A percentile compares a stretch with the other conserved stretches of the same genome.
Evolutionary conservation across 1,140 invertebrate genomes (phyloP).

Genomic region (Drosophila sucinea): DNA sequence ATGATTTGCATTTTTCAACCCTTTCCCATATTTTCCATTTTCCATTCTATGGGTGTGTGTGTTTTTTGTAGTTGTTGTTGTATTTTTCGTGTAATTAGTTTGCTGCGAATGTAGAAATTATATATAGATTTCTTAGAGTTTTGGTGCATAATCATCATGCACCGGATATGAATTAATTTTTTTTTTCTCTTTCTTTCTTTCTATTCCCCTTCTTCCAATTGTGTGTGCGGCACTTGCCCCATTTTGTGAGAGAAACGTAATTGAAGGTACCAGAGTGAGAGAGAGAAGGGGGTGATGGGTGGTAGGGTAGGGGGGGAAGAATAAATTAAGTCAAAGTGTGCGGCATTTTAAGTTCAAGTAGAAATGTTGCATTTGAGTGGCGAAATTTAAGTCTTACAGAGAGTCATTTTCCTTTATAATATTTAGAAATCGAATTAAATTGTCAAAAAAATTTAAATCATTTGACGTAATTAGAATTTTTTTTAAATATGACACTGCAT

Average conservation of each 20-base stretch:
- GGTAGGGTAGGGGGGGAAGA: not conserved
- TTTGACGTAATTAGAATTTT: too few relatives aligned
- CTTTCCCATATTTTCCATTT: slow-evolving; percentile 40
- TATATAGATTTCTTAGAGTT: slow-evolving; percentile 77
- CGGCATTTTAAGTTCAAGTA: not conserved
- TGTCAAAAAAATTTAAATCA: too few relatives aligned
- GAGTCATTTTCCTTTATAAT: too few relatives aligned
- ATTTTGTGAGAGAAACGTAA: slow-evolving; percentile 1
- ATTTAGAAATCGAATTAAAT: too few relatives aligned
- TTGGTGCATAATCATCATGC: slow-evolving; percentile 78
- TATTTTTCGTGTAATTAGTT: slow-evolving; percentile 27
- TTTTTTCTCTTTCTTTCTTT: slow-evolving; percentile 25
- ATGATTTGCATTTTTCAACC: slow-evolving; percentile 64
- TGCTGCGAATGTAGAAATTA: slow-evolving; percentile 50
- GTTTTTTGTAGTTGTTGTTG: slow-evolving; percentile 24
- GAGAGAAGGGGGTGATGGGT: not conserved
- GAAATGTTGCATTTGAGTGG: not conserved
- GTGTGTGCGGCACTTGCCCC: slow-evolving; percentile 1
- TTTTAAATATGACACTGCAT: too few relatives aligned
- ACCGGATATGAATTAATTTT: slow-evolving; percentile 80
- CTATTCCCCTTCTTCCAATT: not conserved
- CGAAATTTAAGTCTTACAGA: not conserved
- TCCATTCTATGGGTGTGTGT: not conserved
- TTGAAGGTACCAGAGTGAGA: not conserved
- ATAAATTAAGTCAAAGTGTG: slow-evolving; percentile 6